Percentiles rank a stretch among this genome's conserved stretches.
These are phyloP conservation scores for Falco berigora DNA, from an alignment of 2,797 vertebrate genomes.

Conservation along the genomic window DNA sequence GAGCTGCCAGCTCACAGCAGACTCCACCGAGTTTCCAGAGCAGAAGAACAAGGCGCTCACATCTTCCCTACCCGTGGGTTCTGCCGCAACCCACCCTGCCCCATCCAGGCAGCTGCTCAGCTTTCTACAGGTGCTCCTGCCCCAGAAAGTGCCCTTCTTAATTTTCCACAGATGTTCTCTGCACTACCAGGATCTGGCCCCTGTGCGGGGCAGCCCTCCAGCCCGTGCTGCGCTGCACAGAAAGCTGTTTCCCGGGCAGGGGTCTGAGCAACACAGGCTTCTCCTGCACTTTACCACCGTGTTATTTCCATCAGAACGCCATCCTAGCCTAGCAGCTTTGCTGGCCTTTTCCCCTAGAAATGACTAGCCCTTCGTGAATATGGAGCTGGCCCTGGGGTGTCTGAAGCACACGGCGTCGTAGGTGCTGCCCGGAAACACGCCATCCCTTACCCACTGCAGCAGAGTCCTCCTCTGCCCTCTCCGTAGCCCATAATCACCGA, in stretches of 20 bases:
- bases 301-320: neutral
- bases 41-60: neutral
- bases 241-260: neutral
- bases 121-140: neutral
- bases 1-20: neutral
- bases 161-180: neutral
- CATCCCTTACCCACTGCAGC: neutral
- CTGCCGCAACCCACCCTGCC: neutral
- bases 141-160: rapidly evolving
- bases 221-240: rapidly evolving
- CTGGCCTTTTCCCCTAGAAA: neutral
- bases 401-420: rapidly evolving
- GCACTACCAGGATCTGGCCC: neutral
- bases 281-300: neutral
- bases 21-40: neutral
- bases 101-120: neutral
- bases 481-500: rapidly evolving
- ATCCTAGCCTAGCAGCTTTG: neutral
- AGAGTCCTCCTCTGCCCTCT: neutral
- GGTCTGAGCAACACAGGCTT: neutral
- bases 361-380: neutral
- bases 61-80: neutral
- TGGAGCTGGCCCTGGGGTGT: neutral
- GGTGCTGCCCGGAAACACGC: neutral
- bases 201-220: neutral